phyloP scores from a whole-genome alignment of 2,888 invertebrate genomes.

The Trissolcus japonicus region DNA sequence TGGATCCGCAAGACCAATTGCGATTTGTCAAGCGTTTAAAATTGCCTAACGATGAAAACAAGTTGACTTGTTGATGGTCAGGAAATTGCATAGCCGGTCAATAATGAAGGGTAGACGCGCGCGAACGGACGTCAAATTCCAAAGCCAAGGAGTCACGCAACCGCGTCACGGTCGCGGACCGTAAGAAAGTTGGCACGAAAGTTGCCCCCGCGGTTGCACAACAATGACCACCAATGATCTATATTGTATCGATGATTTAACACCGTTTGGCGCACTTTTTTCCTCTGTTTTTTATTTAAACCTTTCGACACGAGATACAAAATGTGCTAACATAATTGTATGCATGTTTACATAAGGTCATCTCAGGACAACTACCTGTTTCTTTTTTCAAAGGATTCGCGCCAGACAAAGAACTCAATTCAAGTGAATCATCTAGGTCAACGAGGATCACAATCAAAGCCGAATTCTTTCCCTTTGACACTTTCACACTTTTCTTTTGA shows the following conservation, averaged over 20 bases:
- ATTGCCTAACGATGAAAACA: slow-evolving; percentile 30
- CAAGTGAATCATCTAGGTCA: slow-evolving; percentile 19
- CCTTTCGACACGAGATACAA: slow-evolving; percentile 38
- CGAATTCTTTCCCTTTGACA: not conserved
- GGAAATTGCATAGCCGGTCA: slow-evolving; percentile 29
- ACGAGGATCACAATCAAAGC: not conserved
- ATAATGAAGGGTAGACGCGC: slow-evolving; percentile 33
- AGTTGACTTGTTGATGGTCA: slow-evolving; percentile 3
- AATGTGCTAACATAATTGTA: slow-evolving; percentile 28
- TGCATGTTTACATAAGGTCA: slow-evolving; percentile 50
- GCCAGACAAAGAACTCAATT: slow-evolving; percentile 8
- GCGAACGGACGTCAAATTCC: slow-evolving; percentile 44
- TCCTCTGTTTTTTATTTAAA: not conserved
- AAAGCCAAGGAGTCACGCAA: slow-evolving; percentile 57
- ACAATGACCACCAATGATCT: slow-evolving; percentile 47
- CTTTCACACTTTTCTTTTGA: no score
- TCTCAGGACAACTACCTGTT: slow-evolving; percentile 32
- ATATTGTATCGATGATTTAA: slow-evolving; percentile 48
- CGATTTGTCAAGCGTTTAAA: slow-evolving; percentile 1
- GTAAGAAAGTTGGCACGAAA: slow-evolving; percentile 58
- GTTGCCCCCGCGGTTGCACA: slow-evolving; percentile 57
- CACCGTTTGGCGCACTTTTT: slow-evolving; percentile 26
- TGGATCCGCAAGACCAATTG: not conserved
- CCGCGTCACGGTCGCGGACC: slow-evolving; percentile 58
- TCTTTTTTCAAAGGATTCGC: slow-evolving; percentile 10